Base-by-base conservation (phyloP, 2,888 invertebrate genomes). In the Caradrina clavipalpis region DNA sequence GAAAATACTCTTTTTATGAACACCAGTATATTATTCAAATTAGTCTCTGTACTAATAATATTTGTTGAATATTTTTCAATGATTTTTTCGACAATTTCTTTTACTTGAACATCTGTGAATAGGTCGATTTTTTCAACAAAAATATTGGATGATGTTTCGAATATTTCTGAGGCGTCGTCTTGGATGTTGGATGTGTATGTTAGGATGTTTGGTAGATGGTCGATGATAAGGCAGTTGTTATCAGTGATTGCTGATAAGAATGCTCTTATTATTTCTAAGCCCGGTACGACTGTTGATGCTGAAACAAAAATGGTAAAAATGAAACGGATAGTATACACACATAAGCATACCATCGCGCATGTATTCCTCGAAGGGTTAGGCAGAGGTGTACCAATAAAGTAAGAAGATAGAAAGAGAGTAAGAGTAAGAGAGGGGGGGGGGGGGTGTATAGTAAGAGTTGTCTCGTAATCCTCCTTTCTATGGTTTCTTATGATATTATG, bases 71-170 rank as follows among this genome's bases (percentile, higher is more conserved):
- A 72, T 10, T 53, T 71, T 0, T 55, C 31, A 0, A 81, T 6
- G 1, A 85, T 53, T 17, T 59, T 73, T n/a, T 56, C 10, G 5
- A 80, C 3, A 0, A 22, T 56, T 1, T 56, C 50, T 11, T 80
- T 65, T 0, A 89, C 19, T 7, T 56, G 57, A 0, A 65, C 50
- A 0, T 76, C 61, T 0, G 84, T 76, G 31, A 90, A 93, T 0
- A 93, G 42, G 6, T 88, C 88, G 2, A 90, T 85, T 81, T 90
- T 92, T 5, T 92, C 90, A 0, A 83, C 49, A 15, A 88, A 90
- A 1, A 88, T 66, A 4, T 86, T 80, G 0, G 86, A 61, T 2
- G 90, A 86, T 0, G 53, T 73, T 31, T 89, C 84, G 60, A 91
- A 91, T 1, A 86, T 75, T 53, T 76, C 79, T 0, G 83, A 65